A percentile compares a stretch with the other conserved stretches of the same genome.
phyloP scores from a whole-genome alignment of 2,888 invertebrate genomes.

The Sinhomidia bicolor region DNA sequence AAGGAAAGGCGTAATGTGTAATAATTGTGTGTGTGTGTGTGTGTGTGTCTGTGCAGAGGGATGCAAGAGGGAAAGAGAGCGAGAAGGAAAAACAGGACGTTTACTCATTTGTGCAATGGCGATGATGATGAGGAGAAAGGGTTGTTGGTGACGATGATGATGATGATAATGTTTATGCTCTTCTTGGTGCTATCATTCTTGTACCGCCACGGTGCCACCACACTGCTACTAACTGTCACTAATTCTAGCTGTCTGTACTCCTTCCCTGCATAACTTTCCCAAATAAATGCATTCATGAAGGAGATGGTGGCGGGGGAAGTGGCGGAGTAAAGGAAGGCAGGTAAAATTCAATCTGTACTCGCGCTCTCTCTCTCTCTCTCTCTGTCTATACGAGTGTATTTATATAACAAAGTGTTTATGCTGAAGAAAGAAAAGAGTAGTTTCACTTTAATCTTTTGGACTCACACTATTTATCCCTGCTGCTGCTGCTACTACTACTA shows the following conservation, averaged over 20 bases:
- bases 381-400: neutral
- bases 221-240: neutral
- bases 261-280: neutral
- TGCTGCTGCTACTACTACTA: neutral
- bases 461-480: neutral
- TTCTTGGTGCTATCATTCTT: neutral
- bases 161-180: neutral
- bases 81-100: constrained; percentile 39
- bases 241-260: neutral
- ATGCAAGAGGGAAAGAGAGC: neutral
- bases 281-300: neutral
- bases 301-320: neutral
- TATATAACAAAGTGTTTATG: no score
- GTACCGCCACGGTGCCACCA: no score
- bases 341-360: constrained; percentile 13
- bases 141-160: no score
- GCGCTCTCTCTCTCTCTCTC: neutral
- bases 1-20: neutral
- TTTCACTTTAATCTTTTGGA: constrained; percentile 34
- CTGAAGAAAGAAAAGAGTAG: constrained; percentile 6
- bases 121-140: no score
- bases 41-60: neutral
- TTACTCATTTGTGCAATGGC: constrained; percentile 34
- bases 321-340: neutral
- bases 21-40: neutral